Evolutionary conservation across 2,888 invertebrate genomes (phyloP), one percentile per base, ranked within the genome.

Genomic region (Hymenopus coronatus): DNA sequence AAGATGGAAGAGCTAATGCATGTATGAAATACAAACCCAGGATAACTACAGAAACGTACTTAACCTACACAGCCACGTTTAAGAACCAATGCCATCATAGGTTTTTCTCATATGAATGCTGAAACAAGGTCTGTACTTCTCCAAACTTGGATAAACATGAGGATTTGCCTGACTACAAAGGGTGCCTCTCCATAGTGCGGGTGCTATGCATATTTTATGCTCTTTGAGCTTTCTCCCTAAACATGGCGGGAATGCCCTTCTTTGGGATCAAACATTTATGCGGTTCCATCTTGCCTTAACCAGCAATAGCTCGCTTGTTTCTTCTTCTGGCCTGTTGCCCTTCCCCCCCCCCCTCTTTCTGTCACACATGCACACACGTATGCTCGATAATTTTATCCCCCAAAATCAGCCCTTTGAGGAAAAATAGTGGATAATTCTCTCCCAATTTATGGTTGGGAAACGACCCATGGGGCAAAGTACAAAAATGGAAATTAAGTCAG

Each of bases 321-420:
- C 85, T 85, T 46, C 27, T n/a, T 46, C n/a, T 40, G 46, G 82
- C 25, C 70, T 33, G 25, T 7, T 28, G 82, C 30, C 15, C 25
- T 46, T 27, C 27, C 33, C 7, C 33, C 27, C n/a, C n/a, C n/a
- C n/a, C 20, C n/a, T 82, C 82, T 40, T 27, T 85, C 85, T 85
- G 86, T 70, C 82, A 27, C 81, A 86, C 86, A 81, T 15, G 81
- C 30, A 70, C 86, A 81, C 87, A 87, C 87, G 87, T 87, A 87
- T 82, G 87, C 82, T 82, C 87, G 82, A 87, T 87, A 87, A 87
- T 82, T 87, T 82, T 87, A 87, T 87, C 87, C 82, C 82, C 82
- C 25, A 81, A 82, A 87, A 87, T 87, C 87, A 87, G n/a, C 87
- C 87, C 33, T 87, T 87, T 87, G 54, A 87, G 33, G 82, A 87